Conservation (phyloP, 1,140 invertebrate species). For the Leptinotarsa defecta region DNA sequence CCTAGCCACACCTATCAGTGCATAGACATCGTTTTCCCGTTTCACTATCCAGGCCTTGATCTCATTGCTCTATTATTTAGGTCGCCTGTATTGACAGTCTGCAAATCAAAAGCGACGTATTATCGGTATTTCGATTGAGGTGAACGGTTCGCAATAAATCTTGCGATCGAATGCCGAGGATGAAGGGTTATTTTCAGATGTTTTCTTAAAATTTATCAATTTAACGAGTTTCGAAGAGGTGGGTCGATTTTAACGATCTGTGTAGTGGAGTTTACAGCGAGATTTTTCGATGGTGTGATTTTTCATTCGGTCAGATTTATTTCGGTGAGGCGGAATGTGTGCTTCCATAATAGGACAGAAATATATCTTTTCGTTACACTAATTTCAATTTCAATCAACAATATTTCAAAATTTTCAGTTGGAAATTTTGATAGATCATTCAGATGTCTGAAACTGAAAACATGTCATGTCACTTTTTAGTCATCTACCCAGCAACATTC, state of each 20-base stretch:
- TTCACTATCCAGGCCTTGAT: neutral
- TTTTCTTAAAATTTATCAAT: neutral
- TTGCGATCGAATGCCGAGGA: neutral
- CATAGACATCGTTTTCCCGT: neutral
- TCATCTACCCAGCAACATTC: no score
- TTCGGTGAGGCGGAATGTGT: no score
- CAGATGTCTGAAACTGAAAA: no score
- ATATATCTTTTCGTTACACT: neutral
- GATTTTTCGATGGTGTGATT: no score
- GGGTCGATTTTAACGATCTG: neutral
- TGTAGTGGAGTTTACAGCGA: neutral
- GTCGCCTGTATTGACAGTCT: neutral
- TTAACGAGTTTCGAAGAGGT: constrained; percentile 1
- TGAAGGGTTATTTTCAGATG: constrained; percentile 2
- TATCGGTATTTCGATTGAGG: neutral
- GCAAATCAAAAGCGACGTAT: neutral
- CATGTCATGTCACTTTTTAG: no score
- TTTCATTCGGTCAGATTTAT: no score
- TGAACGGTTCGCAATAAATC: neutral
- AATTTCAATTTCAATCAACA: no score
- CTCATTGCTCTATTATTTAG: neutral
- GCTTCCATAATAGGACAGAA: neutral
- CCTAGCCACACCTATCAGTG: neutral
- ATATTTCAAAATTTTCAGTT: no score
- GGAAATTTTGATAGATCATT: no score